A percentile compares a stretch with the other conserved stretches of the same genome.
Conservation (phyloP, 1,140 invertebrate genomes). For the Dinoponera quadriceps region DNA sequence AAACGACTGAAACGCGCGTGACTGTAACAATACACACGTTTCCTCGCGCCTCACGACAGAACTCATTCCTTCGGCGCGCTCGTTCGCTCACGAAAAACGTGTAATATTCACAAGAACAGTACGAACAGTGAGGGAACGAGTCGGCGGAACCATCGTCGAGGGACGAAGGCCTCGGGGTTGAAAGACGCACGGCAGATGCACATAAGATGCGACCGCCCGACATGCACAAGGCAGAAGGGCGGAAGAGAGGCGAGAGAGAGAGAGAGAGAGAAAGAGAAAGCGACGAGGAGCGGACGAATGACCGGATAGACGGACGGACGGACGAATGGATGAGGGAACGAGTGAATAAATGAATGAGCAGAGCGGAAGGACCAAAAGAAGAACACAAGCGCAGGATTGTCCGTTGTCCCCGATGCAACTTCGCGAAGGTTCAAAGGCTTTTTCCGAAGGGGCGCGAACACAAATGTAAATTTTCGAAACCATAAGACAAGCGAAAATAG, state of each 20-base stretch:
- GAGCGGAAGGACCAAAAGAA: too few relatives aligned
- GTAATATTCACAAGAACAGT: background rate
- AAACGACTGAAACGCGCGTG: background rate
- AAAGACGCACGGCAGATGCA: conserved; percentile 9
- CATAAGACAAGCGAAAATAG: too few relatives aligned
- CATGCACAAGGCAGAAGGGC: background rate
- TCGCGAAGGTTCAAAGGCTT: too few relatives aligned
- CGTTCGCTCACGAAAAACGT: background rate
- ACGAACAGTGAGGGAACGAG: background rate
- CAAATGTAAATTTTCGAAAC: too few relatives aligned
- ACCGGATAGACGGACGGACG: background rate
- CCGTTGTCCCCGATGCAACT: background rate
- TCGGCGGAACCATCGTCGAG: background rate
- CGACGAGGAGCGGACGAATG: background rate
- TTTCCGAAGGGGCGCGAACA: too few relatives aligned
- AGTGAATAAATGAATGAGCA: too few relatives aligned
- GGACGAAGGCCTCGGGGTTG: background rate
- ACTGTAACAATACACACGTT: background rate
- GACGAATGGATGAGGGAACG: too few relatives aligned
- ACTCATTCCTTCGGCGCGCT: background rate
- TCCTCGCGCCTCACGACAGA: background rate
- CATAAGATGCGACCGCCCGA: background rate
- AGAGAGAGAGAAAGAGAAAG: too few relatives aligned
- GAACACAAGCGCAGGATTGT: background rate
- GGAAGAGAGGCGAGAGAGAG: background rate